Conservation (phyloP, 2,113 vertebrate species). For the Serinus canaria region DNA sequence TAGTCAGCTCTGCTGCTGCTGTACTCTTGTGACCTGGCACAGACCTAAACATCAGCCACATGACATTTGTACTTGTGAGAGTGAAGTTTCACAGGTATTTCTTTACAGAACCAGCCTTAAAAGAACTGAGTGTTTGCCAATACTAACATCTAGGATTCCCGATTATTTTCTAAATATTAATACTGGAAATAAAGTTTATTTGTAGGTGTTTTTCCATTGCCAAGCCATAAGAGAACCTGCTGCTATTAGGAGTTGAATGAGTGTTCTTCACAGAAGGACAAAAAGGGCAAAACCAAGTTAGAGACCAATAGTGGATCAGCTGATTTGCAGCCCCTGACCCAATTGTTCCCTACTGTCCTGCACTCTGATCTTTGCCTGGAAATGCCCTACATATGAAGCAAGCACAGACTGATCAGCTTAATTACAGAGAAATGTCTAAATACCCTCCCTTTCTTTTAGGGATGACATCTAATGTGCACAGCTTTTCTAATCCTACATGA, state of each 20-base stretch:
- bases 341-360: background rate
- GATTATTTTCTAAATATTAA: background rate
- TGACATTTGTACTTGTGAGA: background rate
- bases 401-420: background rate
- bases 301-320: background rate
- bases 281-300: conserved; percentile 83
- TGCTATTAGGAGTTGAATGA: conserved; percentile 78
- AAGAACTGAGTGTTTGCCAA: background rate
- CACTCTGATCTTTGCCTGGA: background rate
- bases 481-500: background rate
- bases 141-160: background rate
- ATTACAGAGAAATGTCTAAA: background rate
- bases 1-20: background rate
- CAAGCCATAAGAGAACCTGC: conserved; percentile 84
- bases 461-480: background rate
- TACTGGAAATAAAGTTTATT: background rate
- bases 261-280: conserved; percentile 82
- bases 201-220: conserved; percentile 82
- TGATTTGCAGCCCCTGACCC: background rate
- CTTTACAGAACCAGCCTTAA: background rate
- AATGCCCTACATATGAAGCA: background rate
- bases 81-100: background rate
- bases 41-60: background rate
- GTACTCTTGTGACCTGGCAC: background rate
- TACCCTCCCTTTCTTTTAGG: background rate